phyloP scores from a whole-genome alignment of 2,797 vertebrate genomes.

The Lophius americanus region DNA sequence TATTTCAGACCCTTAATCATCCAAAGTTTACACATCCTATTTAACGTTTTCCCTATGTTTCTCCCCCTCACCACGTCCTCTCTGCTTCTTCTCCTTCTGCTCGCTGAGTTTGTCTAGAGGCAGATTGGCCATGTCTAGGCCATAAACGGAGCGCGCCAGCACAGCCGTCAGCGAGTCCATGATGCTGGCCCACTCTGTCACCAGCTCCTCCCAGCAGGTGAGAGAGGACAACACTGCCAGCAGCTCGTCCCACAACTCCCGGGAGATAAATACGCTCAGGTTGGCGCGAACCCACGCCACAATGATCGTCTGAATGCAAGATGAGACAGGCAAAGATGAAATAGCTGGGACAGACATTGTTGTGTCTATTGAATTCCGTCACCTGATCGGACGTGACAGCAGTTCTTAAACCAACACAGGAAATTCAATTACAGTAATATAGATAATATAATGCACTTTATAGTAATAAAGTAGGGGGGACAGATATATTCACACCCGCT shows the following conservation, averaged over 20 bases:
- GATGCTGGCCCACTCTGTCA: conserved; percentile 95
- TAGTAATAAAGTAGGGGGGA: too few species aligned
- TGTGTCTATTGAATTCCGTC: not conserved
- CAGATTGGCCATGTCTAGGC: conserved; percentile 93
- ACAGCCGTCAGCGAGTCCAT: conserved; percentile 97
- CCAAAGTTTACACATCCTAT: conserved; percentile 4
- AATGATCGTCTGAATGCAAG: conserved; percentile 89
- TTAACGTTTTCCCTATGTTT: not conserved
- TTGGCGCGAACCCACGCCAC: conserved; percentile 98
- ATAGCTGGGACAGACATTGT: conserved; percentile 22
- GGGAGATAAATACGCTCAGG: conserved; percentile 93
- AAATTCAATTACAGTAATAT: conserved; percentile 6
- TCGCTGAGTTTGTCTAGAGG: conserved; percentile 98
- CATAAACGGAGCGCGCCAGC: conserved; percentile 92
- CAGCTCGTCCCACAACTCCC: conserved; percentile 97
- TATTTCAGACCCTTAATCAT: not conserved
- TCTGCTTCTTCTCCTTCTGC: conserved; percentile 97
- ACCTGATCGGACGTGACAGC: conserved; percentile 13
- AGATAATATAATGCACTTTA: too few species aligned
- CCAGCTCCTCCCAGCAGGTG: conserved; percentile 96
- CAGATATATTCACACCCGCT: not conserved
- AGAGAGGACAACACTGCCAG: conserved; percentile 92
- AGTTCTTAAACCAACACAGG: conserved; percentile 1
- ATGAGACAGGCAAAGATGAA: conserved; percentile 26
- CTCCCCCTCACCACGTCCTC: conserved; percentile 88